Evolutionary conservation across 2,888 invertebrate species (phyloP), one percentile per base, ranked within the genome.

Genomic region (Heliconius hortense): DNA sequence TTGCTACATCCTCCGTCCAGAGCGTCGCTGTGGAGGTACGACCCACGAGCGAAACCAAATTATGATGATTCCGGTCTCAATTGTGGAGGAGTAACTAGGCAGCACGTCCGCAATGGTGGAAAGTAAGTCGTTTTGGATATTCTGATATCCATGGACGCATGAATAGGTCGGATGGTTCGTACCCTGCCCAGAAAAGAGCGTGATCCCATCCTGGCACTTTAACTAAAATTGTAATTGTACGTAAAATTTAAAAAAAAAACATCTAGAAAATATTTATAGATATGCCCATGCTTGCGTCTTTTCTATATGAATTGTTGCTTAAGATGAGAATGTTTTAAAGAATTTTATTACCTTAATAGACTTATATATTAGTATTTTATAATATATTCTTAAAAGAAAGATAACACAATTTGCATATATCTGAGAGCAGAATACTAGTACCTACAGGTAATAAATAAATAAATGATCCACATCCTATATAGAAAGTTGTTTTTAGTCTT

Each of bases 61-160:
- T 97, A 97, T 85, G 97, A 98, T 83, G 98, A 98, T 84, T 96
- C 97, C 82, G 97, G 97, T 81, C 91, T 96, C 8, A 97, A 96
- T 88, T 98, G 97, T 83, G 97, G 97, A 0, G 98, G 98, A 0
- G 97, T 96, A 84, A 95, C 95, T 48, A 94, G 96, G 73, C 97
- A 98, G 85, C 96, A 97, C 95, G 93, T 95, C 53, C 94, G 90
- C 24, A 97, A 97, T 84, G 95, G 93, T 1, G 98, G 98, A 28
- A 97, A 96, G 93, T 94, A 77, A 86, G 91, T 62, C 18, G 18
- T 11, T 48, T 18, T 26, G 5, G 5, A 18, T 67, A 11, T 68
- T 31, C 13, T 60, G 60, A 7, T 24, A 1, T 60, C 1, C 11
- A 11, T 26, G 24, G 60, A 0, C 15, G 60, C 10, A 35, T 10